Evolutionary conservation across 1,140 invertebrate genomes (phyloP).

Genomic region (Pantala flavescens): DNA sequence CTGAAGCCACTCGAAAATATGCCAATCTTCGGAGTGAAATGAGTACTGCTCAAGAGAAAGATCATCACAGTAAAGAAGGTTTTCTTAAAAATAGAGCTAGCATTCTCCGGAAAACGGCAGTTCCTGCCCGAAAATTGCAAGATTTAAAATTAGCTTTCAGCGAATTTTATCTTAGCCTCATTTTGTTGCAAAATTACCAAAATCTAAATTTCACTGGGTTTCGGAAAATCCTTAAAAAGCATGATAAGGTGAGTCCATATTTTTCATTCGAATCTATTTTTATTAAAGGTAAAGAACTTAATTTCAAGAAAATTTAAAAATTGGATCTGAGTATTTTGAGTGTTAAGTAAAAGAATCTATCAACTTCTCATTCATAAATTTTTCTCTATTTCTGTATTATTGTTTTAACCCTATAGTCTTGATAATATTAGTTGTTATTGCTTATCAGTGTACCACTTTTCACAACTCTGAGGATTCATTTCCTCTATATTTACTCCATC

Average conservation of each 20-base stretch:
- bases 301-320: too few species aligned
- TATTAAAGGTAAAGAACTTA: too few species aligned
- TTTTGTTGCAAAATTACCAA: conserved; percentile 82
- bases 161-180: conserved; percentile 96
- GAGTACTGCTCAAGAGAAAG: conserved; percentile 58
- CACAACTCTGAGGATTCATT: too few species aligned
- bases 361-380: too few species aligned
- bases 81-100: conserved; percentile 29
- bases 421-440: too few species aligned
- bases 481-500: too few species aligned
- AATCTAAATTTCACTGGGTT: conserved; percentile 99
- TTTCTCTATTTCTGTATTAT: too few species aligned
- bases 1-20: conserved; percentile 91
- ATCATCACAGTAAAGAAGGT: conserved; percentile 37
- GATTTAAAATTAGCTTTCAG: conserved; percentile 97
- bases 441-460: too few species aligned
- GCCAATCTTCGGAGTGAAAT: conserved; percentile 83
- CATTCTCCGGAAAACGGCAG: conserved; percentile 34
- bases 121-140: conserved; percentile 69
- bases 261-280: not conserved
- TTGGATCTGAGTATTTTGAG: too few species aligned
- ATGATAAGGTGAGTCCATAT: conserved; percentile 76
- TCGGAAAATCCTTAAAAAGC: conserved; percentile 99
- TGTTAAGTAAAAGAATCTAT: too few species aligned
- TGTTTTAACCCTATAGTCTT: too few species aligned